Base-by-base conservation (phyloP, 2,797 vertebrate genomes). In the Poecilia velifera region DNA sequence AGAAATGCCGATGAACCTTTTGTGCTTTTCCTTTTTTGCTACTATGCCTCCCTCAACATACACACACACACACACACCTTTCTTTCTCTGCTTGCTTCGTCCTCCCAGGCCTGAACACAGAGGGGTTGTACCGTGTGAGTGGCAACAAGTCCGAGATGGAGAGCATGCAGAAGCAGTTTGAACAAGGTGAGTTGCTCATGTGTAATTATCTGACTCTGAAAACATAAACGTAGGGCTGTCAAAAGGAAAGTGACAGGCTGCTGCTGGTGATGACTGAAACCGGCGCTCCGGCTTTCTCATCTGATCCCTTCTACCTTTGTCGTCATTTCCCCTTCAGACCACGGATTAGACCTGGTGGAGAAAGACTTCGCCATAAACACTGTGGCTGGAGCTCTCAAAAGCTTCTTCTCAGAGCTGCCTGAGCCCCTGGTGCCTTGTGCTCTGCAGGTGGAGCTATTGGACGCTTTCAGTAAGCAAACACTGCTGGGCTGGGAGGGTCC, bases 61-160 rank as follows among this genome's bases (percentile, higher is more conserved):
- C 49, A 39, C 64, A 41, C 20, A 4, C 49, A 39, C 64, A 41
- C 20, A 68, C 64, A 25, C 36, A 25, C 64, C 64, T 20, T 64
- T 34, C 22, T 79, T 86, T 74, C 76, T 70, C 68, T 86, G 41
- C 20, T 1, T 36, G 80, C 20, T 71, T 45, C 72, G 49, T 85
- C 53, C 72, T 84, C 74, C 7, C 93, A 99, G 98, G 98, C 46
- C 90, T 99, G 92, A 97, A 96, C 87, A 98, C 98, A 0, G 98
- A 99, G 89, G 98, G 98, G 47, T 97, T 99, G 88, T 99, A 99
- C 76, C 96, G 98, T 0, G 98, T 99, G 31, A 98, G 98, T 0
- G 98, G 98, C 43, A 99, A 99, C 96, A 99, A 99, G 90, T 97
- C 98, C 0, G 98, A 99, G 94, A 99, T 99, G 97, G 98, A 99